Conservation (phyloP, 2,113 vertebrate species). For the Siphamia tubifer region DNA sequence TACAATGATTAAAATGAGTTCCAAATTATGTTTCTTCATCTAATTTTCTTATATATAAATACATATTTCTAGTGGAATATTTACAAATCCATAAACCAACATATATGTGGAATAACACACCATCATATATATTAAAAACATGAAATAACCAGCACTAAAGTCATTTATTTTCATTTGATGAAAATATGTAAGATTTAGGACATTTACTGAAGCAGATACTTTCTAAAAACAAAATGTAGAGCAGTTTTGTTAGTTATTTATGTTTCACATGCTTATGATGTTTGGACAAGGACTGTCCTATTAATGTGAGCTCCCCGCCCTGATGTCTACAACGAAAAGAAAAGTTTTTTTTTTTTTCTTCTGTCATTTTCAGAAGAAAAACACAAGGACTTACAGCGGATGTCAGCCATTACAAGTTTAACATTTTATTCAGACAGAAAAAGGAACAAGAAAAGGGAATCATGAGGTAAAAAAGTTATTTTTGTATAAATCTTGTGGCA, state of each 20-base stretch:
- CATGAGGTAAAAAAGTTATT: background rate
- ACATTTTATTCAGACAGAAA: background rate
- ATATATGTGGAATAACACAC: too few species aligned
- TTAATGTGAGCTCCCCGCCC: constrained; percentile 4
- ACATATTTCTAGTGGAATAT: too few species aligned
- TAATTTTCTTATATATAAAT: too few species aligned
- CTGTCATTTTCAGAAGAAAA: constrained; percentile 21
- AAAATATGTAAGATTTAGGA: too few species aligned
- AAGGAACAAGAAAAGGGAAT: background rate
- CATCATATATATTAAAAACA: too few species aligned
- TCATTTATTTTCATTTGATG: too few species aligned
- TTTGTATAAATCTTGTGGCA: constrained; percentile 4
- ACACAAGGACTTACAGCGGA: constrained; percentile 10
- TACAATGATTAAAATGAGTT: too few species aligned
- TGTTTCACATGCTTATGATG: constrained; percentile 6
- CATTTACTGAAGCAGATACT: too few species aligned
- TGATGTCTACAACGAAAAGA: constrained; percentile 18
- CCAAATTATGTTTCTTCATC: too few species aligned
- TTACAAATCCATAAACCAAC: too few species aligned
- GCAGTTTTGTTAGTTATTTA: constrained; percentile 16
- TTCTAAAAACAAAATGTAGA: too few species aligned
- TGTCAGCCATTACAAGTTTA: background rate
- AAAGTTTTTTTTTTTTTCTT: constrained; percentile 35
- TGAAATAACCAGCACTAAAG: too few species aligned
- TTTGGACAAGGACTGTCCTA: constrained; percentile 22